These are phyloP conservation scores for Drosophila erecta DNA, from an alignment of 1,140 invertebrate species.

Conservation along the genomic window DNA sequence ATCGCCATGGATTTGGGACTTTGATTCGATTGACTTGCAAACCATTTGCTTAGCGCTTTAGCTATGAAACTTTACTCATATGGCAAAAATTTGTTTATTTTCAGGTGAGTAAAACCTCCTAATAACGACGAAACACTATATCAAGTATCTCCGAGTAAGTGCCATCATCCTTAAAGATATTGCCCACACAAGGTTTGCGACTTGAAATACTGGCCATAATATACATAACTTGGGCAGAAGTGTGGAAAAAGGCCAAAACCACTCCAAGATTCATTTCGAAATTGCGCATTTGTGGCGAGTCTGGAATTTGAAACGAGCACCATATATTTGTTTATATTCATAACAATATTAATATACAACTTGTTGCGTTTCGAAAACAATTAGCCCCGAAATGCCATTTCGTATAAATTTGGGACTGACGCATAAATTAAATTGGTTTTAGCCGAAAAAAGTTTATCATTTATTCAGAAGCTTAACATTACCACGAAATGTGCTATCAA, in stretches of 20 bases:
- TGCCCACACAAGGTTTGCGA: constrained; percentile 38
- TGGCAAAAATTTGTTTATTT: too few species aligned
- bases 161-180: constrained; percentile 6
- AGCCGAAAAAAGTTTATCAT: not conserved
- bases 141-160: too few species aligned
- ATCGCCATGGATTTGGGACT: not conserved
- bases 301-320: constrained; percentile 13
- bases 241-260: constrained; percentile 11
- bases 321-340: constrained; percentile 16
- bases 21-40: too few species aligned
- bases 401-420: constrained; percentile 27
- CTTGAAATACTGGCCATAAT: constrained; percentile 34
- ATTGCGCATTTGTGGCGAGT: constrained; percentile 54
- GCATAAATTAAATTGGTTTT: constrained; percentile 53
- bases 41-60: too few species aligned
- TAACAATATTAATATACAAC: constrained; percentile 37
- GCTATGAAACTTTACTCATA: too few species aligned
- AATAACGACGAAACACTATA: constrained; percentile 3
- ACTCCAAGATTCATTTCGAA: constrained; percentile 36
- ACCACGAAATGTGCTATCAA: not conserved
- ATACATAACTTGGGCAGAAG: constrained; percentile 20
- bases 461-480: constrained; percentile 7
- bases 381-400: constrained; percentile 10
- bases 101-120: constrained; percentile 53
- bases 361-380: constrained; percentile 57